Percentiles rank a stretch among this genome's conserved stretches.
phyloP scores from a whole-genome alignment of 2,888 invertebrate genomes.

The Patella pellucida region DNA sequence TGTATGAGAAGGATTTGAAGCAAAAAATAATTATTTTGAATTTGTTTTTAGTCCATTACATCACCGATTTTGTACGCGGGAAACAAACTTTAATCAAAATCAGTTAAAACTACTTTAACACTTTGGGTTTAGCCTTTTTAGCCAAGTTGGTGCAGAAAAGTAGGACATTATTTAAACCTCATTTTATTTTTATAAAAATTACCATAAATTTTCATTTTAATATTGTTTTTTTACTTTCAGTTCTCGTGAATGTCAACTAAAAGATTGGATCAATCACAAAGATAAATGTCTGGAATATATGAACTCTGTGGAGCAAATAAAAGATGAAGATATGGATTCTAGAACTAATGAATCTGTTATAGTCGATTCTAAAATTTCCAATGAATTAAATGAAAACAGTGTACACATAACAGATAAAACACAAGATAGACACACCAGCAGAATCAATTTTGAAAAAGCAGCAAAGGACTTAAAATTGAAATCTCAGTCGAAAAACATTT shows the following conservation, averaged over 20 bases:
- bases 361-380: not conserved
- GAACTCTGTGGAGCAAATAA: not conserved
- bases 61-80: no score
- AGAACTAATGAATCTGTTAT: not conserved
- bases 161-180: no score
- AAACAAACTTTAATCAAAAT: no score
- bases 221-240: constrained; percentile 36
- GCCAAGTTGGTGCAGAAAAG: no score
- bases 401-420: not conserved
- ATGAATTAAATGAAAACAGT: not conserved
- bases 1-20: no score
- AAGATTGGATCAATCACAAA: constrained; percentile 53
- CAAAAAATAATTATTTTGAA: no score
- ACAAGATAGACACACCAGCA: not conserved
- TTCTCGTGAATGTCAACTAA: constrained; percentile 53
- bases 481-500: not conserved
- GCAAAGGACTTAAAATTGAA: not conserved
- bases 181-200: no score
- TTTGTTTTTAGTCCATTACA: no score
- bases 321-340: not conserved
- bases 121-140: no score
- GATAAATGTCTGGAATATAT: constrained; percentile 19
- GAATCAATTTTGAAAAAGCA: constrained; percentile 6
- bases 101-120: no score
- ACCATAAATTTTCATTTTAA: no score